A percentile compares a stretch with the other conserved stretches of the same genome.
Evolutionary conservation across 2,888 invertebrate genomes (phyloP).

Genomic region (Polylopha cassiicola): DNA sequence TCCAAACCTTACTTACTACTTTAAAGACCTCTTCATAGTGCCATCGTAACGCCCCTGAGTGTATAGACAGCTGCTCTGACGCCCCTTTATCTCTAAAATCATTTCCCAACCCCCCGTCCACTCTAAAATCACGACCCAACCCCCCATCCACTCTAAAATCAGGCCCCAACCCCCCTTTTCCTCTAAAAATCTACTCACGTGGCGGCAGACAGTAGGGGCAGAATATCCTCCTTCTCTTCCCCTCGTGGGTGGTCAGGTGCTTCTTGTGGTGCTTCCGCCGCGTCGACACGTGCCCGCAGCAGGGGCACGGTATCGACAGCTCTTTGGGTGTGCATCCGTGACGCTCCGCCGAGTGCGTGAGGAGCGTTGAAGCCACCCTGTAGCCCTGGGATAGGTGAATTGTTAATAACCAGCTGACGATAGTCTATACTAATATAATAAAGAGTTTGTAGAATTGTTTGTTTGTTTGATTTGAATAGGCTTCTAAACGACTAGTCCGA

Average conservation of each 20-base stretch:
- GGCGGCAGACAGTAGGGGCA: conserved; percentile 60
- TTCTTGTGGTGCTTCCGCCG: conserved; percentile 62
- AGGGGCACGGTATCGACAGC: conserved; percentile 59
- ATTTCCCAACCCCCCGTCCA: too few relatives aligned
- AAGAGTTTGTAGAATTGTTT: too few relatives aligned
- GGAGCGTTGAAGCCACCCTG: conserved; percentile 57
- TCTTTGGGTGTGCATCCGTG: conserved; percentile 54
- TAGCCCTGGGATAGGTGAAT: conserved; percentile 48
- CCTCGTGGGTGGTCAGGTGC: conserved; percentile 55
- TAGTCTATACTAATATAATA: neutral
- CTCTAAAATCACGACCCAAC: too few relatives aligned
- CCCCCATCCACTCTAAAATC: too few relatives aligned
- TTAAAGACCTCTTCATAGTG: too few relatives aligned
- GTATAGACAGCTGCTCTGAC: too few relatives aligned
- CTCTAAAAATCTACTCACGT: conserved; percentile 50
- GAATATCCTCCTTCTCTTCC: conserved; percentile 54
- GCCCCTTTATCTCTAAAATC: too few relatives aligned
- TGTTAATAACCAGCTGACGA: neutral
- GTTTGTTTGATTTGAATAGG: too few relatives aligned
- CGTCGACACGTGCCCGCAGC: conserved; percentile 66
- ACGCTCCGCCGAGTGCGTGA: conserved; percentile 52
- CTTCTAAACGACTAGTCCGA: too few relatives aligned
- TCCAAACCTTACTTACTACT: too few relatives aligned
- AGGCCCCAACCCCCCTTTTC: too few relatives aligned
- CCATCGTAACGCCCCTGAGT: too few relatives aligned